Percentiles rank a stretch among this genome's conserved stretches.
phyloP scores from a whole-genome alignment of 2,797 vertebrate species.

The Lophotriccus pileatus region DNA sequence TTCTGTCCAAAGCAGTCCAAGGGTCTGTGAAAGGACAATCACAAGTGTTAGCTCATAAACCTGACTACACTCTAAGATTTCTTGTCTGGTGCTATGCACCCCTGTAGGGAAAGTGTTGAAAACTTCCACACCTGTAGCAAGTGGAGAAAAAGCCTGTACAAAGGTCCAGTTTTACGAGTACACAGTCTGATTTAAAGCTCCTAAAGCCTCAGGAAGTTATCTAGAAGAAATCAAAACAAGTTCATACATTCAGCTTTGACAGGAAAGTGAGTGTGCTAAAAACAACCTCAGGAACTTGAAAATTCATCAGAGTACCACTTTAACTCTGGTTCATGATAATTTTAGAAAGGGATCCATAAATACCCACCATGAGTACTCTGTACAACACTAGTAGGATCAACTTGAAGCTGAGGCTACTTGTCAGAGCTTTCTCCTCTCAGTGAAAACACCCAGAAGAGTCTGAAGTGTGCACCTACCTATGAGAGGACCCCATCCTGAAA shows the following conservation, averaged over 20 bases:
- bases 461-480: not conserved
- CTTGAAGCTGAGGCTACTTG: not conserved
- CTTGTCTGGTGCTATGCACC: not conserved
- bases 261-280: not conserved
- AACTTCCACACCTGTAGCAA: not conserved
- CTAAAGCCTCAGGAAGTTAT: slow-evolving; percentile 7
- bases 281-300: not conserved
- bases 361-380: not conserved
- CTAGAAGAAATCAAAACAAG: slow-evolving; percentile 16
- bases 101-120: not conserved
- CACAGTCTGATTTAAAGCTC: not conserved
- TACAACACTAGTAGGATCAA: not conserved
- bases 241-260: not conserved
- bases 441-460: not conserved
- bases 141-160: not conserved
- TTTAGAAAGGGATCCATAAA: not conserved
- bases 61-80: not conserved
- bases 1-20: slow-evolving; percentile 10
- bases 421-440: not conserved
- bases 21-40: not conserved
- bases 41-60: not conserved
- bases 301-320: not conserved
- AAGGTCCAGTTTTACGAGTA: not conserved
- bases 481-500: not conserved
- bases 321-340: not conserved